Base-by-base conservation (phyloP, 1,140 invertebrate genomes). In the Papilio aristodemus region DNA sequence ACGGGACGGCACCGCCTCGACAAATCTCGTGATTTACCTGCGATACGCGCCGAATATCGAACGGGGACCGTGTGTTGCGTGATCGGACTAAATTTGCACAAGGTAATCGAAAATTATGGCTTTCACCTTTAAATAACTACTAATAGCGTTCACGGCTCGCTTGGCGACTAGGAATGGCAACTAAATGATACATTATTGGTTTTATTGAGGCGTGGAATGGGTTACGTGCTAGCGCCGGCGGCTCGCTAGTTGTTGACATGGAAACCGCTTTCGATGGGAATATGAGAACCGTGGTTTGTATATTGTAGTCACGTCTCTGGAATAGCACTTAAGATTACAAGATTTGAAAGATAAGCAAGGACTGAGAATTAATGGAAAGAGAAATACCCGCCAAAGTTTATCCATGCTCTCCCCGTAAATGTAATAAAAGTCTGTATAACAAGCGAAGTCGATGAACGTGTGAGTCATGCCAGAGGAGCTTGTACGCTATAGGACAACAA, bases 11-110 rank as follows among this genome's bases (percentile, higher is more conserved):
- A 80, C 80, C 80, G 85, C 81, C 78, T 84, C 85, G 86, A 87
- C 84, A 90, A 90, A 91, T 90, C 85, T 89, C 81, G 84, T 88
- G 87, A 91, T 90, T 91, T 91, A 90, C 83, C 77, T 80, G 81
- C 81, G 80, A 86, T 84, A 87, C 89, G 85, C 80, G 76, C 76
- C 80, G 85, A 87, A 90, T 89, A 88, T 87, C 86, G 81, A 89
- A 79, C 73, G 83, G 77, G 81, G 79, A 77, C 78, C 81, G 75
- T 84, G 79, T 81, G 81, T 84, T 88, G 79, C 87, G 87, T 90
- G 88, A 89, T 87, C 81, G 70, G 86, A 72, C 75, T 90, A 86
- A 81, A 89, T 88, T 88, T 86, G 80, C 83, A 83, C 79, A 82
- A 77, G 72, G 77, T 84, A 83, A 87, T 87, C 80, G 79, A 84